Base-by-base conservation (phyloP, 1,140 invertebrate genomes). In the Rhizoglyphus robini region DNA sequence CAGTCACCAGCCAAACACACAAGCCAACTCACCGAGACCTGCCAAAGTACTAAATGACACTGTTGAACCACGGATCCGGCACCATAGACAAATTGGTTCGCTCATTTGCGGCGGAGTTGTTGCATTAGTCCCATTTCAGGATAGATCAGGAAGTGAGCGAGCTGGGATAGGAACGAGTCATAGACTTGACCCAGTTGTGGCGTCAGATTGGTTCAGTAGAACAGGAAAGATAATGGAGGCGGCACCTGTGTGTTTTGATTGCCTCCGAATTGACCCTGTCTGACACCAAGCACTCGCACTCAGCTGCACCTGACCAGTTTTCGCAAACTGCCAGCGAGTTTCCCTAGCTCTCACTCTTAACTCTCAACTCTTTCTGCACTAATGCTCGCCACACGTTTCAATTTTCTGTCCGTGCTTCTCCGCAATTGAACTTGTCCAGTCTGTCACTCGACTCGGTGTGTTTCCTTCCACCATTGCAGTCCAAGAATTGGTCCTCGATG, bases 221-320 rank as follows among this genome's bases (percentile, higher is more conserved):
- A 54, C 51, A 54, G 51, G 51, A 54, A 54, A 54, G 51, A 32
- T 27, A 27, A 32, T 20, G 51, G 23, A 27, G 51, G 23, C 23
- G 23, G 8, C 51, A 27, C 51, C 23, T 54, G 51, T 54, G 51
- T 54, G 20, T 23, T 54, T 11, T 54, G 51, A 32, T 54, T 25
- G 23, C 23, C 51, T 54, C 51, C 31, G 51, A 54, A 54, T 54
- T 54, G 51, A 54, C 51, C 51, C 51, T 54, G 51, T 54, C 51
- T 5, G 8, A 27, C 51, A 54, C 51, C 5, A 25, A 8, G 51
- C 8, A 8, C 8, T 8, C 51, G 51, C 23, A 8, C 8, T 25
- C 51, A 32, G 8, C 51, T 15, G 20, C 20, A 20, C 23, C n/a
- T 5, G 51, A 54, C 51, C 51, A 54, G 51, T 54, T 54, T 54